Percentiles rank a stretch among this genome's conserved stretches.
These are phyloP conservation scores for Falco rusticolus DNA, from an alignment of 2,797 vertebrate genomes.

Conservation along the genomic window DNA sequence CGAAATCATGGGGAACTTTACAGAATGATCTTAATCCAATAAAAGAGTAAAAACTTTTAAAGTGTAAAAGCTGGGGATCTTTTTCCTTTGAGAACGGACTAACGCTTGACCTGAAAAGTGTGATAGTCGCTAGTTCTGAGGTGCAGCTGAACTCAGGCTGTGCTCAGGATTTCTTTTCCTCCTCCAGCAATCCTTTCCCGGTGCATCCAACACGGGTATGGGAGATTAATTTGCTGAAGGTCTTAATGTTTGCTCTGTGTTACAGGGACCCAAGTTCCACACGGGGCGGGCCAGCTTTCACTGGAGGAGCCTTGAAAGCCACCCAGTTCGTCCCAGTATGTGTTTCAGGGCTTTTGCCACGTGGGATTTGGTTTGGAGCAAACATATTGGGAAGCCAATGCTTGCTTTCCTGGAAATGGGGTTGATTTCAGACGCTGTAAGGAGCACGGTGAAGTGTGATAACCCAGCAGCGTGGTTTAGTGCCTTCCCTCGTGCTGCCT, in stretches of 20 bases:
- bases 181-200: background rate
- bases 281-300: background rate
- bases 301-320: background rate
- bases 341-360: background rate
- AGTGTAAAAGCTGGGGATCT: background rate
- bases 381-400: fast-evolving
- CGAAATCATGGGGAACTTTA: background rate
- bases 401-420: background rate
- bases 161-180: background rate
- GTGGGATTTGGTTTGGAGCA: background rate
- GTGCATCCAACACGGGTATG: background rate
- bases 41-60: background rate
- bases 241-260: background rate
- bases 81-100: background rate
- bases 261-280: background rate
- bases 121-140: background rate
- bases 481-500: slow-evolving; percentile 22
- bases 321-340: background rate
- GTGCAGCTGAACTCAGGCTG: fast-evolving
- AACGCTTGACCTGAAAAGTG: background rate
- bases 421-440: background rate
- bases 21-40: background rate
- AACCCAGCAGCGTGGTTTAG: background rate
- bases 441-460: background rate
- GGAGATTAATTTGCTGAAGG: background rate